phyloP scores from a whole-genome alignment of 1,140 invertebrate species.

The Scaptodrosophila lebanonensis region DNA sequence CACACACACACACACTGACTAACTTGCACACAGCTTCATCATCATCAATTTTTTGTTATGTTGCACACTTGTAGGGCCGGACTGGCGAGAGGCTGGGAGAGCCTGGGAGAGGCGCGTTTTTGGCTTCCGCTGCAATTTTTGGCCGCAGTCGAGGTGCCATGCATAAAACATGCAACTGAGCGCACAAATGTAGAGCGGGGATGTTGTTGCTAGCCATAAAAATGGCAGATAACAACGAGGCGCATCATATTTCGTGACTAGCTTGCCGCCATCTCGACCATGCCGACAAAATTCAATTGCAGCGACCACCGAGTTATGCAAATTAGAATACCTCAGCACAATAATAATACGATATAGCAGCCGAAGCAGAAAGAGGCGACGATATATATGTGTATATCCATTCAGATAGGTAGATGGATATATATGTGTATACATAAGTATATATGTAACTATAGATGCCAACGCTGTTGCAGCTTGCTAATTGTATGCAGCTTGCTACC shows the following conservation, averaged over 20 bases:
- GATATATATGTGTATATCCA: too few relatives aligned
- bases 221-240: constrained; percentile 28
- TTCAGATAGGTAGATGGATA: constrained; percentile 10
- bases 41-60: constrained; percentile 52
- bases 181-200: constrained; percentile 8
- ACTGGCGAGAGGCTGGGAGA: too few relatives aligned
- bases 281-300: constrained; percentile 67
- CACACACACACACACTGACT: constrained; percentile 7
- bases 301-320: constrained; percentile 50
- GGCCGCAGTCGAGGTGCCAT: constrained; percentile 38
- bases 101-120: constrained; percentile 3
- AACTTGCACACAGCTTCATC: constrained; percentile 53
- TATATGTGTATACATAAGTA: constrained; percentile 10
- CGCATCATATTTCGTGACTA: constrained; percentile 23
- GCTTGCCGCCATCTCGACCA: constrained; percentile 2
- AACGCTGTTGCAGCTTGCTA: constrained; percentile 30
- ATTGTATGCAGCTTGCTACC: constrained; percentile 65
- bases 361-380: constrained; percentile 11
- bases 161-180: constrained; percentile 54
- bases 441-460: constrained; percentile 13
- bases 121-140: constrained; percentile 25
- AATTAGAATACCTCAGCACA: constrained; percentile 51
- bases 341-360: constrained; percentile 1
- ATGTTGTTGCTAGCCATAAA: constrained; percentile 36
- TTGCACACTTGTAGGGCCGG: constrained; percentile 11